A percentile compares a stretch with the other conserved stretches of the same genome.
Conservation (phyloP, 2,113 vertebrate species). For the Todiramphus saurophagus region DNA sequence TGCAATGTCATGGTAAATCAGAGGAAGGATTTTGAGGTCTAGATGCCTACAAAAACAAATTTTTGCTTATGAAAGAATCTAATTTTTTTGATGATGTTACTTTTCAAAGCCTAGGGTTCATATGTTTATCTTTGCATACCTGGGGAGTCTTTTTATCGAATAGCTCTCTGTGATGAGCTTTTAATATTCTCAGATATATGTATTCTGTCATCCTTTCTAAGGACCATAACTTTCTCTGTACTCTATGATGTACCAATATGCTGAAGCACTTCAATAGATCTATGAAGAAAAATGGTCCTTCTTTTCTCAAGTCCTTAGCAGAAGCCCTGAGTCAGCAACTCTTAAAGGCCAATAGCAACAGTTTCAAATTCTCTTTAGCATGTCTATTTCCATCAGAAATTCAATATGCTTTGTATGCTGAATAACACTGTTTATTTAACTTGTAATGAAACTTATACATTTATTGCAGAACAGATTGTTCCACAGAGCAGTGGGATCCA, state of each 20-base stretch:
- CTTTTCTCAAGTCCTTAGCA: neutral
- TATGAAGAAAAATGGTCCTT: neutral
- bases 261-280: neutral
- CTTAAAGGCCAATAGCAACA: neutral
- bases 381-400: neutral
- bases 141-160: neutral
- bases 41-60: neutral
- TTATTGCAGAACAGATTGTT: neutral
- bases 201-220: neutral
- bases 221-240: neutral
- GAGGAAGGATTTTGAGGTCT: neutral
- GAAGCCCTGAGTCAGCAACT: neutral
- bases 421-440: neutral
- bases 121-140: neutral
- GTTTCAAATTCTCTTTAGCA: neutral
- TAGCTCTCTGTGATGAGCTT: neutral
- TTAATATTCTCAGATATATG: neutral
- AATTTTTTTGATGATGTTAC: neutral
- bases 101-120: neutral
- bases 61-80: neutral
- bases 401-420: neutral
- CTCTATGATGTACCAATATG: fast-evolving
- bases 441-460: neutral
- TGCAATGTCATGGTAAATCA: neutral
- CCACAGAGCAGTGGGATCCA: neutral